phyloP scores from a whole-genome alignment of 1,140 invertebrate genomes.

The Wiebesia pumilae region DNA sequence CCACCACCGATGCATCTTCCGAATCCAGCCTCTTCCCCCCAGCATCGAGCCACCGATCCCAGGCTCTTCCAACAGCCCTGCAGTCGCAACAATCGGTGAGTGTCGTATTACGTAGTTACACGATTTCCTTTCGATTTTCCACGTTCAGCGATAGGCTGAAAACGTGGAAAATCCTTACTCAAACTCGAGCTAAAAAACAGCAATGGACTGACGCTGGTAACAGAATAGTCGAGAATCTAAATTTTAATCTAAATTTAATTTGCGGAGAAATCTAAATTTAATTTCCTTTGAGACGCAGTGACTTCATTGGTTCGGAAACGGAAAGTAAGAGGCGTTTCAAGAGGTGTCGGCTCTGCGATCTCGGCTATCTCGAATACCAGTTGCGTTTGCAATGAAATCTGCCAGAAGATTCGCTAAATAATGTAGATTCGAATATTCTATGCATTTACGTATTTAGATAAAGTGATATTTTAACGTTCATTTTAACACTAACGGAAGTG shows the following conservation, averaged over 20 bases:
- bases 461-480: background rate
- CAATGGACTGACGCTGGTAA: no score
- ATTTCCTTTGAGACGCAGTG: background rate
- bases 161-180: no score
- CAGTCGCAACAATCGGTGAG: slow-evolving; percentile 66
- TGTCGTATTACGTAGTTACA: background rate
- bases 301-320: background rate
- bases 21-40: slow-evolving; percentile 60
- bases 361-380: background rate
- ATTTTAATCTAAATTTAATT: no score
- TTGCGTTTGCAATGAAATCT: background rate
- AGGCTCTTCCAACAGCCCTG: slow-evolving; percentile 52
- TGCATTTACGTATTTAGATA: background rate
- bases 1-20: slow-evolving; percentile 58
- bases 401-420: background rate
- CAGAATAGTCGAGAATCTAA: background rate
- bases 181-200: no score
- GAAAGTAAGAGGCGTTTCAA: background rate
- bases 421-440: background rate
- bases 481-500: background rate
- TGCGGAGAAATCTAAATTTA: no score
- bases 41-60: slow-evolving; percentile 57
- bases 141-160: no score
- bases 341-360: background rate
- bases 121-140: no score